Base-by-base conservation (phyloP, 2,113 vertebrate genomes). In the Rutilus rutilus region DNA sequence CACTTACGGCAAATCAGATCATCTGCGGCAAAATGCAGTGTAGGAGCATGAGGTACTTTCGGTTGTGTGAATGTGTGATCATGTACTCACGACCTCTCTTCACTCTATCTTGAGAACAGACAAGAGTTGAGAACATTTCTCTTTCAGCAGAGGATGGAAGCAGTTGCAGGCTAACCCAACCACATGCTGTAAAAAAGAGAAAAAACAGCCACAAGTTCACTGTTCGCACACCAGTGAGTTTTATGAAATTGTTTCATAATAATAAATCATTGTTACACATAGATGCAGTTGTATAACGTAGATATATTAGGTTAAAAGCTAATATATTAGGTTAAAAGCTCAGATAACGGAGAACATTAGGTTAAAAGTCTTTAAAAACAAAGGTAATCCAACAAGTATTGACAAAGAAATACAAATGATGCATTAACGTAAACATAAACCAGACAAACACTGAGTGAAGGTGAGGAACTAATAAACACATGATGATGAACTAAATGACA, bases 1-100 rank as follows among this genome's bases (percentile, higher is more conserved):
- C 36, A 86, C 30, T 85, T 85, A 60, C 77, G 42, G 85, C 39
- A 86, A 80, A 52, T 67, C 64, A 45, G 65, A 30, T 86, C n/a
- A 60, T 36, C 33, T 59, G 67, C 4, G 10, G 76, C 15, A n/a
- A 82, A 82, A 82, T 69, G 80, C 80, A 67, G 62, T 36, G 76
- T 69, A 54, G 64, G 10, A 74, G 50, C 47, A 42, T 6, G 11
- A 23, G 21, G 27, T 73, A 57, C 64, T 81, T 80, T 80, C 77
- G 21, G 85, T 47, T 60, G 50, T n/a, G 64, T 36, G 39, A 79
- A 67, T 27, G 45, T 71, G 82, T 84, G 82, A 74, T 69, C 33
- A 10, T 25, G 60, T 67, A 85, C 75, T 54, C 59, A 76, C 30
- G n/a, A 39, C 42, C 27, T 78, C 47, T 85, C 21, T 54, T 78